Percentiles rank a stretch among this genome's conserved stretches.
phyloP scores from a whole-genome alignment of 2,888 invertebrate genomes.

The Nasonovia ribisnigri region DNA sequence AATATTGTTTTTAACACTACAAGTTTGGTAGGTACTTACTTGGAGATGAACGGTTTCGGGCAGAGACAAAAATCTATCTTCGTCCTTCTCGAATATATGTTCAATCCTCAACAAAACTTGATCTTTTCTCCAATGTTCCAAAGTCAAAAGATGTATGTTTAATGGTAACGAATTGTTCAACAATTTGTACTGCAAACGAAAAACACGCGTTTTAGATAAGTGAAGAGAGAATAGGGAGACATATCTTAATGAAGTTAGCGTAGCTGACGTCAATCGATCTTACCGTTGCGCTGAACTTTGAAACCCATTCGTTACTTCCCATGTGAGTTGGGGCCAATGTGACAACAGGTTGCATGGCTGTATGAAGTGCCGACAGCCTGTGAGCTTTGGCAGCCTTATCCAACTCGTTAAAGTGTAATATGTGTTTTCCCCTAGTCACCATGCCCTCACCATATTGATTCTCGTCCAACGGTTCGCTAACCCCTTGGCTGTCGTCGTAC shows the following conservation, averaged over 20 bases:
- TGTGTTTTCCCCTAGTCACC: conserved; percentile 74
- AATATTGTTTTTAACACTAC: neutral
- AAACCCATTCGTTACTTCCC: conserved; percentile 65
- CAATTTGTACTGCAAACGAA: conserved; percentile 72
- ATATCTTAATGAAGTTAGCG: neutral
- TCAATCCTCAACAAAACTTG: conserved; percentile 75
- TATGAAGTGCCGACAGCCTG: conserved; percentile 60
- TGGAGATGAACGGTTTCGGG: conserved; percentile 67
- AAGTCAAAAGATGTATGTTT: conserved; percentile 74
- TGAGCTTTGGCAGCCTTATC: conserved; percentile 65
- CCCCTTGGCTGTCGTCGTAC: conserved; percentile 80
- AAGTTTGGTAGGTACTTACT: neutral
- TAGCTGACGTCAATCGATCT: neutral
- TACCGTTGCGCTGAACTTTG: conserved; percentile 65
- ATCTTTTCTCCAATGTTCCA: conserved; percentile 75
- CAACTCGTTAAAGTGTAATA: conserved; percentile 66
- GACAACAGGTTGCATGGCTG: conserved; percentile 55
- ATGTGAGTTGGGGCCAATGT: conserved; percentile 64
- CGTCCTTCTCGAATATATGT: conserved; percentile 73
- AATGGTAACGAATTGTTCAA: conserved; percentile 71
- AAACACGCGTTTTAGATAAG: neutral
- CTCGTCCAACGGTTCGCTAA: conserved; percentile 81
- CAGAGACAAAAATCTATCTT: conserved; percentile 71
- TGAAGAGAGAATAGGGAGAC: neutral
- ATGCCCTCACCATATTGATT: conserved; percentile 74